Evolutionary conservation across 1,140 invertebrate species (phyloP).

Genomic region (Zaprionus nigranus): DNA sequence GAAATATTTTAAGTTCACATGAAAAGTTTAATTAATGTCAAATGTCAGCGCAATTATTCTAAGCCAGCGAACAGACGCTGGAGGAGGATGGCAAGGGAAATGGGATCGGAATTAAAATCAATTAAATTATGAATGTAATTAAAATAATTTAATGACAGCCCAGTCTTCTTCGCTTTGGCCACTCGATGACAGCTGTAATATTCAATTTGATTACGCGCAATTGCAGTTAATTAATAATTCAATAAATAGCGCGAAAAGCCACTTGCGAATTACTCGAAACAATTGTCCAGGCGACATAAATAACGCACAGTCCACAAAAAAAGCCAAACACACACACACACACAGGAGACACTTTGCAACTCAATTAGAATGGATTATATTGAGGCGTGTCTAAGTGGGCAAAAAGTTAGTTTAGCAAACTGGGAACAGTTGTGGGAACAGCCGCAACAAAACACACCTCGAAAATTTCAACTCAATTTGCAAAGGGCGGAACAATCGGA

Average conservation of each 20-base stretch:
- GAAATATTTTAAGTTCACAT: conserved; percentile 64
- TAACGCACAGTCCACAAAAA: conserved; percentile 6
- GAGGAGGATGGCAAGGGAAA: not conserved
- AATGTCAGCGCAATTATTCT: conserved; percentile 78
- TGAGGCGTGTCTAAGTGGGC: not conserved
- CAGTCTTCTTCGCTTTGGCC: conserved; percentile 15
- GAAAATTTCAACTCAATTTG: conserved; percentile 21
- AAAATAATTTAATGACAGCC: conserved; percentile 74
- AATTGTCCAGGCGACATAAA: conserved; percentile 53
- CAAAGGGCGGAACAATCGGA: conserved; percentile 1
- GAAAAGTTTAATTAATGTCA: conserved; percentile 71
- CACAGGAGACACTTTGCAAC: not conserved
- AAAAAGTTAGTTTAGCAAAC: not conserved
- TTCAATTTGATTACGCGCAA: conserved; percentile 68
- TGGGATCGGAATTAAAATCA: conserved; percentile 66
- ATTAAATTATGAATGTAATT: conserved; percentile 82
- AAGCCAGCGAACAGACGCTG: conserved; percentile 44
- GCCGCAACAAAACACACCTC: conserved; percentile 4
- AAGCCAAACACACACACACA: conserved; percentile 2
- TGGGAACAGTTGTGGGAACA: not conserved
- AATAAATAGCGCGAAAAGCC: conserved; percentile 67
- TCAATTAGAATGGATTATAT: conserved; percentile 5
- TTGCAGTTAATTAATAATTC: conserved; percentile 81
- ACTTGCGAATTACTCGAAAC: conserved; percentile 67
- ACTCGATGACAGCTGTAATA: conserved; percentile 74